Evolutionary conservation across 1,140 invertebrate species (phyloP).

Genomic region (Dryas iulia): DNA sequence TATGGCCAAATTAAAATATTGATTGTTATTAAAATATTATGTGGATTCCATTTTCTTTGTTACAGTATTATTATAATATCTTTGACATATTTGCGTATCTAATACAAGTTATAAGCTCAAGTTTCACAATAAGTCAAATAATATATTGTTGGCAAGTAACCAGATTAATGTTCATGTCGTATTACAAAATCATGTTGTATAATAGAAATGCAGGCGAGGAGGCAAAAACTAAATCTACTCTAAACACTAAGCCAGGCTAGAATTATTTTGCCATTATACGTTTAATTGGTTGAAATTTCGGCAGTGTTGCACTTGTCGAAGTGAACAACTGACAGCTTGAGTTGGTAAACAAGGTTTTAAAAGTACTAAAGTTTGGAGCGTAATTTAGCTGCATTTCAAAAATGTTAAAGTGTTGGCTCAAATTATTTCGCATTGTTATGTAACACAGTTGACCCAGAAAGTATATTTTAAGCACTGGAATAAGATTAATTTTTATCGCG

Average conservation of each 20-base stretch:
- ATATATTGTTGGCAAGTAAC: not conserved
- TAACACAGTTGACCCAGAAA: conserved; percentile 32
- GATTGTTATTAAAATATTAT: not conserved
- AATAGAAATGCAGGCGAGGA: not conserved
- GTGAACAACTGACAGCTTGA: conserved; percentile 33
- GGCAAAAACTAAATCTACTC: not conserved
- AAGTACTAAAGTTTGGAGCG: conserved; percentile 31
- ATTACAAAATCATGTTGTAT: not conserved
- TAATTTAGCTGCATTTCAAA: conserved; percentile 35
- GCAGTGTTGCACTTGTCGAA: conserved; percentile 33
- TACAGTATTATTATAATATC: not conserved
- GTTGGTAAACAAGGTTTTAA: conserved; percentile 37
- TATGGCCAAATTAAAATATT: not conserved
- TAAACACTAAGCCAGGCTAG: conserved; percentile 9
- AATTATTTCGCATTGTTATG: conserved; percentile 34
- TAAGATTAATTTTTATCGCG: conserved; percentile 33
- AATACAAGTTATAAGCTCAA: conserved; percentile 5
- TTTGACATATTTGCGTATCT: not conserved
- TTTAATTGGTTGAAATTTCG: conserved; percentile 33
- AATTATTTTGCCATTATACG: conserved; percentile 27
- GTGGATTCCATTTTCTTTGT: no score
- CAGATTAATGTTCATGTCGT: not conserved
- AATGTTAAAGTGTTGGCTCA: conserved; percentile 34
- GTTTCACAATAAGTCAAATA: not conserved
- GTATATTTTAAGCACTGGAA: conserved; percentile 29